Conservation (phyloP, 2,888 invertebrate genomes). For the Octonoba sinensis region DNA sequence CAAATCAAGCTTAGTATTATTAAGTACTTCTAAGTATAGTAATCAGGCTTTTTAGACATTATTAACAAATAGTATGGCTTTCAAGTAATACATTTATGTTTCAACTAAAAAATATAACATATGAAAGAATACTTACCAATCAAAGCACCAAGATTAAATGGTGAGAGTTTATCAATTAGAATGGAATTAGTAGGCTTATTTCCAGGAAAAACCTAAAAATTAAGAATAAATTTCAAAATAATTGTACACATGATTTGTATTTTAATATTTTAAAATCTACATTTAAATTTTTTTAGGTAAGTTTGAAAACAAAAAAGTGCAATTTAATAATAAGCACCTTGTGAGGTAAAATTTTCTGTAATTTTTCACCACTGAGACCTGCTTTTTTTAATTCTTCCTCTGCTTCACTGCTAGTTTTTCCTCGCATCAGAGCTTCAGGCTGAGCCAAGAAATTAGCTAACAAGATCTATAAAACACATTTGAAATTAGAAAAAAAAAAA, state of each 20-base stretch:
- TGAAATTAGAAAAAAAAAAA: not conserved
- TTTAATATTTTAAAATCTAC: not conserved
- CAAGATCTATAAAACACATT: slow-evolving; percentile 77
- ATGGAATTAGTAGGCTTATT: slow-evolving; percentile 98
- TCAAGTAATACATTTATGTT: not conserved
- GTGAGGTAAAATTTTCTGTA: slow-evolving; percentile 89
- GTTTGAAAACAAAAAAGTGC: not conserved
- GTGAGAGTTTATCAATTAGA: slow-evolving; percentile 89
- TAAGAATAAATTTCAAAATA: not conserved
- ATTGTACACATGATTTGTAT: not conserved
- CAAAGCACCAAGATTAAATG: slow-evolving; percentile 91
- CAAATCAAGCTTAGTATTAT: not conserved
- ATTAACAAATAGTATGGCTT: not conserved
- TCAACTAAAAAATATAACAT: not conserved
- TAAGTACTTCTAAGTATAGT: not conserved
- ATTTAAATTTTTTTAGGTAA: not conserved
- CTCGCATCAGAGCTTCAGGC: slow-evolving; percentile 97
- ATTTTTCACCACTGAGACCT: slow-evolving; percentile 80
- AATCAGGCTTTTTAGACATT: not conserved
- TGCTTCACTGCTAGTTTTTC: slow-evolving; percentile 79
- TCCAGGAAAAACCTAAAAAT: slow-evolving; percentile 83
- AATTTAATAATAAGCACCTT: slow-evolving; percentile 76
- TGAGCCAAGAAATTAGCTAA: slow-evolving; percentile 98
- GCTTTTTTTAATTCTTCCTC: slow-evolving; percentile 84
- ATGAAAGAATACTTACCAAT: slow-evolving; percentile 79